A percentile compares a stretch with the other conserved stretches of the same genome.
phyloP scores from a whole-genome alignment of 1,140 invertebrate species.

The Drosophila subpulchrella region DNA sequence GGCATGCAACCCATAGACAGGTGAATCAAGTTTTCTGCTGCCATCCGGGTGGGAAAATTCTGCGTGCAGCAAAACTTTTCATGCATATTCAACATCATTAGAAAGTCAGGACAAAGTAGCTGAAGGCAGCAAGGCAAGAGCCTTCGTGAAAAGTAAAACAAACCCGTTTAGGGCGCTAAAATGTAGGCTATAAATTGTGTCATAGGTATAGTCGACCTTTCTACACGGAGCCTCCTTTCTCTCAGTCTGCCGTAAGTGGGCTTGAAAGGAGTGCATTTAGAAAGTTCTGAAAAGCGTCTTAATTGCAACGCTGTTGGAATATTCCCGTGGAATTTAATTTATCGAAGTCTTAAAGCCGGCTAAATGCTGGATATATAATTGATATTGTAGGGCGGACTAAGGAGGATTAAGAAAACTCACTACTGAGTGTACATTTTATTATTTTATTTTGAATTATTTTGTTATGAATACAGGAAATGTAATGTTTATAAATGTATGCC shows the following conservation, averaged over 20 bases:
- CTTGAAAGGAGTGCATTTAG: constrained; percentile 40
- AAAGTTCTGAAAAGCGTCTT: constrained; percentile 38
- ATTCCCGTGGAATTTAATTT: constrained; percentile 7
- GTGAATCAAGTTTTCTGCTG: constrained; percentile 57
- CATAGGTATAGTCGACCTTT: constrained; percentile 45
- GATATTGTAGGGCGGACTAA: neutral
- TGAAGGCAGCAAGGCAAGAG: constrained; percentile 38
- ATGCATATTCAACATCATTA: constrained; percentile 82
- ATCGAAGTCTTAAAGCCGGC: neutral
- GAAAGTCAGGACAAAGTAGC: constrained; percentile 78
- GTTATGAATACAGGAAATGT: no score
- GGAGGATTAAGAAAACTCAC: no score
- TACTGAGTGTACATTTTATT: neutral
- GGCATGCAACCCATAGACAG: constrained; percentile 23
- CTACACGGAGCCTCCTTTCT: constrained; percentile 14
- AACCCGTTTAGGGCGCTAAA: constrained; percentile 51
- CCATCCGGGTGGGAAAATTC: constrained; percentile 48
- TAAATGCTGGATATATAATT: neutral
- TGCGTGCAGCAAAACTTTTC: constrained; percentile 69
- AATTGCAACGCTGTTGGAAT: constrained; percentile 18
- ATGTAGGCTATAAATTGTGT: constrained; percentile 64
- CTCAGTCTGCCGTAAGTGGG: constrained; percentile 18
- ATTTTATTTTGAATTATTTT: no score
- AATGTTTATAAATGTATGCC: no score
- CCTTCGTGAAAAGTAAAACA: constrained; percentile 36